Evolutionary conservation across 92 coral and sea anemone genomes (phyloP).

Genomic region (Actinostola sp.): DNA sequence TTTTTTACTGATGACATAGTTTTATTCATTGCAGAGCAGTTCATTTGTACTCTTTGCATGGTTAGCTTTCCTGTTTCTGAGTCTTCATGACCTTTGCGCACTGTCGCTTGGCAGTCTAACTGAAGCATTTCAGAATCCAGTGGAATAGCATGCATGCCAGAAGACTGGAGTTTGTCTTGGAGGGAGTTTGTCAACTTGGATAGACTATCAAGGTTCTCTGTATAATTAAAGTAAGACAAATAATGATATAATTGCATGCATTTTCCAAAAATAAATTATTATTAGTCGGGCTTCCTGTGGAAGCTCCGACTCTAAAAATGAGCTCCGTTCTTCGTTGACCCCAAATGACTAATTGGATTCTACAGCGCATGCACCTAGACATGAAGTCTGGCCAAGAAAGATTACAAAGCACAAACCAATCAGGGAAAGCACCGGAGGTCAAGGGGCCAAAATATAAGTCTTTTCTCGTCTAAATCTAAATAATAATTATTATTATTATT

Average conservation of each 20-base stretch:
- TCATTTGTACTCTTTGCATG: slow-evolving; percentile 79
- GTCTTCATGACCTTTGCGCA: slow-evolving; percentile 87
- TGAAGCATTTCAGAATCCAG: slow-evolving; percentile 83
- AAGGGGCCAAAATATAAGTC: too few relatives aligned
- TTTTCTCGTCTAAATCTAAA: too few relatives aligned
- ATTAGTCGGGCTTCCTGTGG: too few relatives aligned
- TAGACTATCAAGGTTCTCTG: slow-evolving; percentile 82
- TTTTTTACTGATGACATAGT: slow-evolving; percentile 59
- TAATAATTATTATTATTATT: background rate
- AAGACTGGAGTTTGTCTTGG: slow-evolving; percentile 71
- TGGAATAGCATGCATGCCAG: slow-evolving; percentile 93
- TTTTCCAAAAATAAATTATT: too few relatives aligned
- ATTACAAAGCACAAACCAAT: too few relatives aligned
- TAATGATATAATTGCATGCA: background rate
- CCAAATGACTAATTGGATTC: too few relatives aligned
- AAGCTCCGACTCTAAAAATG: too few relatives aligned
- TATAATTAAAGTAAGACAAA: too few relatives aligned
- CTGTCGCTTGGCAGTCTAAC: slow-evolving; percentile 82
- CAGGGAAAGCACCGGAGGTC: too few relatives aligned
- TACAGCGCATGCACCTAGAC: too few relatives aligned
- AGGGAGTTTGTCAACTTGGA: slow-evolving; percentile 71
- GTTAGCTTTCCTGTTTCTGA: slow-evolving; percentile 73
- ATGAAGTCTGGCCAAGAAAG: too few relatives aligned
- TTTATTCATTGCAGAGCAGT: slow-evolving; percentile 82
- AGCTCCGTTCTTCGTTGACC: too few relatives aligned